phyloP scores from a whole-genome alignment of 53 echinoderm and acorn worm genomes.

The Echinarachnius parma region DNA sequence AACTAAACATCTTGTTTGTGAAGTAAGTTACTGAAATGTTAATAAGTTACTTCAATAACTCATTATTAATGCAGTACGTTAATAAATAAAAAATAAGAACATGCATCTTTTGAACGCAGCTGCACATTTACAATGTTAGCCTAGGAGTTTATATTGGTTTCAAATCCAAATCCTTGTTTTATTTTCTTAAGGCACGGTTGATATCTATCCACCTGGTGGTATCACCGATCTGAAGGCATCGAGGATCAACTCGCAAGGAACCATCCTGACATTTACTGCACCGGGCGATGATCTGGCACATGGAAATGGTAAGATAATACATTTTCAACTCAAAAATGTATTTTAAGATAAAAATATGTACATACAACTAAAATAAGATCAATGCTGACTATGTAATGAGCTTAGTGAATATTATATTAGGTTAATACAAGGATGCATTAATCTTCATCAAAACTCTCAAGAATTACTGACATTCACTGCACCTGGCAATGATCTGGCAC shows the following conservation, averaged over 20 bases:
- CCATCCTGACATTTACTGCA: conserved; percentile 68
- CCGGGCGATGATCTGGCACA: conserved; percentile 78
- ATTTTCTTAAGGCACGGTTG: conserved; percentile 42
- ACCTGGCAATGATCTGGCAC: conserved; percentile 75
- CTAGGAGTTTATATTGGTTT: no score
- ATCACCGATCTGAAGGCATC: conserved; percentile 66
- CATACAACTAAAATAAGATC: background rate
- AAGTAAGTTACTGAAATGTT: no score
- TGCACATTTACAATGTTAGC: no score
- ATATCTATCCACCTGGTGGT: conserved; percentile 72
- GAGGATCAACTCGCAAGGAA: conserved; percentile 16
- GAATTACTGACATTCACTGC: background rate
- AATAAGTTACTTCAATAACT: no score
- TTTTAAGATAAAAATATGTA: background rate
- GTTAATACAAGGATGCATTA: background rate
- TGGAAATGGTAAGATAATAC: conserved; percentile 62
- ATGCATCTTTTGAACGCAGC: no score
- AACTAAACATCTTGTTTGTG: no score
- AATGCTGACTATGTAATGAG: no score
- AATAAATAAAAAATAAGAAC: no score
- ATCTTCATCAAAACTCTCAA: background rate
- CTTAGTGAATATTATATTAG: background rate
- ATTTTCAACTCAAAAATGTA: background rate
- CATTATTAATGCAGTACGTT: no score
- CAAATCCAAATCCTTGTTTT: background rate